phyloP scores from a whole-genome alignment of 2,888 invertebrate genomes.

The Byasa hedistus region DNA sequence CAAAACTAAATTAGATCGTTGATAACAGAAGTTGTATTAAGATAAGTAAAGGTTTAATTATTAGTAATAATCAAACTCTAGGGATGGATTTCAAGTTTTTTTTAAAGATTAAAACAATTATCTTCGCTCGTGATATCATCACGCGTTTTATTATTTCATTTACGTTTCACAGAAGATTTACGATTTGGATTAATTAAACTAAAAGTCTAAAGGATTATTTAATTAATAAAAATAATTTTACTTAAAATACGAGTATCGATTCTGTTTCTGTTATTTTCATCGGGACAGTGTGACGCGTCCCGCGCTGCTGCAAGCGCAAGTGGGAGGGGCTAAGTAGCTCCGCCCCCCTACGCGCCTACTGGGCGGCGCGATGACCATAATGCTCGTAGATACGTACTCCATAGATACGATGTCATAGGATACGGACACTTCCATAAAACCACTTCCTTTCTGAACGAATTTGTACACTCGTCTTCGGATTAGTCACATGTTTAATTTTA shows the following conservation, averaged over 20 bases:
- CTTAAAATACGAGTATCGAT: not conserved
- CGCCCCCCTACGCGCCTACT: conserved; percentile 69
- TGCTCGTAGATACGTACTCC: conserved; percentile 21
- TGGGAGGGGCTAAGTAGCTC: conserved; percentile 58
- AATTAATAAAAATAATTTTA: not conserved
- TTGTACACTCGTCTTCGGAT: not conserved
- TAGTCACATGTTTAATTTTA: not conserved
- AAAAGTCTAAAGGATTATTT: not conserved
- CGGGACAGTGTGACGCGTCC: conserved; percentile 17
- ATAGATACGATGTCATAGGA: conserved; percentile 22
- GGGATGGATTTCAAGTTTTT: too few species aligned
- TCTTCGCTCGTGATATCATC: too few species aligned
- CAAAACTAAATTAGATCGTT: too few species aligned
- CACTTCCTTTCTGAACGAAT: conserved; percentile 27
- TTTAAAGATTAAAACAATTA: too few species aligned
- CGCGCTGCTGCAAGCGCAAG: conserved; percentile 31
- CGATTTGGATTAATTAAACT: not conserved
- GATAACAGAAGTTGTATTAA: too few species aligned
- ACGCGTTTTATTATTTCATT: too few species aligned
- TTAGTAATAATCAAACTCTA: too few species aligned
- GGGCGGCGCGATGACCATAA: conserved; percentile 49
- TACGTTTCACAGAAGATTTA: not conserved
- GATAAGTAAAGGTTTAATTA: too few species aligned
- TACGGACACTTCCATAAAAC: conserved; percentile 25
- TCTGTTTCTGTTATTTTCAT: conserved; percentile 17